These are phyloP conservation scores for Paedocypris micromegethes DNA, from an alignment of 2,797 vertebrate species.

Conservation along the genomic window DNA sequence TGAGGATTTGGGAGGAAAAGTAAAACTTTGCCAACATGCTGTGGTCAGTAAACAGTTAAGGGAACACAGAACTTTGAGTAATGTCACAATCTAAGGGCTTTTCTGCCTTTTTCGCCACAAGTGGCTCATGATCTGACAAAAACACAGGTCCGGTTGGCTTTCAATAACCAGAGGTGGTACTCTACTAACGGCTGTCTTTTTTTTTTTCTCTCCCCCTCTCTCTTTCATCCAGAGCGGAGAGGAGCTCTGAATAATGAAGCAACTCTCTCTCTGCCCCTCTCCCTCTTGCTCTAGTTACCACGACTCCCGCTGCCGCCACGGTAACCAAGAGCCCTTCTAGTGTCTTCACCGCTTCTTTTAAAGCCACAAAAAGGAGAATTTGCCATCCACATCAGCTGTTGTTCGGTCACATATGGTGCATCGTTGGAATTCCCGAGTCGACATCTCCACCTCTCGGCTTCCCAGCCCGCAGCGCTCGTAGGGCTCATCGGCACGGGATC, in stretches of 20 bases:
- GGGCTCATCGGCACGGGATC: constrained; percentile 60
- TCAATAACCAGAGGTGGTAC: constrained; percentile 16
- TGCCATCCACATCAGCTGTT: constrained; percentile 84
- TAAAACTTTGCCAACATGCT: constrained; percentile 10
- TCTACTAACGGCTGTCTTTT: constrained; percentile 41
- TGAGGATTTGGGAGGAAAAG: too few species aligned
- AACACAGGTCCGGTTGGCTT: constrained; percentile 16
- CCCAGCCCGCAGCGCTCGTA: constrained; percentile 72
- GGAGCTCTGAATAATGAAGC: constrained; percentile 79
- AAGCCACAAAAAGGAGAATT: constrained; percentile 52
- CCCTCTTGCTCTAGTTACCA: constrained; percentile 62
- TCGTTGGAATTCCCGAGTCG: constrained; percentile 90
- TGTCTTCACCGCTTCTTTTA: constrained; percentile 73
- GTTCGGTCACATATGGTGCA: constrained; percentile 95
- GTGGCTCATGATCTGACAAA: constrained; percentile 19
- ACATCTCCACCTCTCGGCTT: constrained; percentile 75
- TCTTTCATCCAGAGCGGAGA: constrained; percentile 59
- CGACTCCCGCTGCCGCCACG: constrained; percentile 52
- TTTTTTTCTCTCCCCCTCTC: background rate
- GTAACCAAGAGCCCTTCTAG: constrained; percentile 61
- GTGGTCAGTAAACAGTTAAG: constrained; percentile 18
- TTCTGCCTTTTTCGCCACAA: constrained; percentile 12
- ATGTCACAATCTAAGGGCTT: constrained; percentile 20
- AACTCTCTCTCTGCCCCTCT: constrained; percentile 58
- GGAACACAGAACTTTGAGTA: constrained; percentile 19